These are phyloP conservation scores for Anticlea derivata DNA, from an alignment of 2,888 invertebrate genomes.

Conservation along the genomic window DNA sequence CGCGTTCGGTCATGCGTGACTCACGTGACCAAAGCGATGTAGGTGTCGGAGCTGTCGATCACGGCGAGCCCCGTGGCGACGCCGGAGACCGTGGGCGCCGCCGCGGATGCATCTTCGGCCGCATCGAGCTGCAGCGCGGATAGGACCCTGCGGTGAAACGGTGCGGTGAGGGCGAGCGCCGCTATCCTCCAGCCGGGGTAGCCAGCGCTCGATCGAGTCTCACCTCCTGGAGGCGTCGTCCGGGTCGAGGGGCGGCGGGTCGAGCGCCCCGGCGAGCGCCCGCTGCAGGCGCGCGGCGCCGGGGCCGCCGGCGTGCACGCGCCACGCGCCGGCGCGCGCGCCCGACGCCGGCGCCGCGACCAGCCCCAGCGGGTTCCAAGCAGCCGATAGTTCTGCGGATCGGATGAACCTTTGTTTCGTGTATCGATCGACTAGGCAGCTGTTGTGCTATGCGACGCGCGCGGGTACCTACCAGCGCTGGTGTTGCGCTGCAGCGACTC, in stretches of 20 bases:
- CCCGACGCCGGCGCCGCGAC: slow-evolving; percentile 19
- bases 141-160: slow-evolving; percentile 45
- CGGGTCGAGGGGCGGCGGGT: slow-evolving; percentile 40
- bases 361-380: slow-evolving; percentile 17
- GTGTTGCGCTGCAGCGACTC: slow-evolving; percentile 74
- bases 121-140: slow-evolving; percentile 50
- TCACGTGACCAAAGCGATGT: slow-evolving; percentile 87
- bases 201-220: no score
- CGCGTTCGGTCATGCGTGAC: no score
- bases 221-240: slow-evolving; percentile 45
- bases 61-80: slow-evolving; percentile 85
- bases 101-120: no score
- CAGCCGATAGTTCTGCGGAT: slow-evolving; percentile 22
- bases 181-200: no score
- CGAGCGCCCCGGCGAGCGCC: slow-evolving; percentile 48
- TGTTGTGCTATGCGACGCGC: no score
- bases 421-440: no score
- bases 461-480: slow-evolving; percentile 52
- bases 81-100: slow-evolving; percentile 36
- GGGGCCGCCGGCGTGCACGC: slow-evolving; percentile 50
- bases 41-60: slow-evolving; percentile 86
- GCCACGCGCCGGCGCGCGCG: slow-evolving; percentile 50
- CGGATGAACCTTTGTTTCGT: no score
- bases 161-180: no score
- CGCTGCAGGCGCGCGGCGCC: slow-evolving; percentile 43